phyloP scores from a whole-genome alignment of 2,888 invertebrate genomes.

The Drosophila prolongata region DNA sequence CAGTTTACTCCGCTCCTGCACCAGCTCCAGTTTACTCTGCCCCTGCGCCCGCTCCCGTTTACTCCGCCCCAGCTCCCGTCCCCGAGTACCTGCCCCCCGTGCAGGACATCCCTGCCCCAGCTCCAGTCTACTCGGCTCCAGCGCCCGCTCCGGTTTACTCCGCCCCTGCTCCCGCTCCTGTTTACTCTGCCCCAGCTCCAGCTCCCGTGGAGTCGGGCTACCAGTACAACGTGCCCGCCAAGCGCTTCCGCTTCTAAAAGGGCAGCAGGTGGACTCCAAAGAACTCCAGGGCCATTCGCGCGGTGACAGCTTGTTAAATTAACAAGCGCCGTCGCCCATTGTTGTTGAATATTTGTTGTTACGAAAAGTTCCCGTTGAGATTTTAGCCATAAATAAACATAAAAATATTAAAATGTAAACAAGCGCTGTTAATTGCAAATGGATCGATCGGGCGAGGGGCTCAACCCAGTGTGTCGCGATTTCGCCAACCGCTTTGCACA shows the following conservation, averaged over 20 bases:
- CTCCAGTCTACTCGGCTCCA: conserved; percentile 48
- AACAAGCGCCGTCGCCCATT: conserved; percentile 54
- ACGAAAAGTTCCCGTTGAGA: conserved; percentile 74
- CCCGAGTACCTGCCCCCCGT: conserved; percentile 43
- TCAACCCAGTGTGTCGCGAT: conserved; percentile 1
- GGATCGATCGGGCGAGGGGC: conserved; percentile 6
- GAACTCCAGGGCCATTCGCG: conserved; percentile 26
- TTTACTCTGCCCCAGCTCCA: conserved; percentile 44
- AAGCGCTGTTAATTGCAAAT: conserved; percentile 29
- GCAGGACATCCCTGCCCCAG: conserved; percentile 37
- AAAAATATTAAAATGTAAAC: conserved; percentile 28
- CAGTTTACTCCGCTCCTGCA: conserved; percentile 41
- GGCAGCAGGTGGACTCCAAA: not conserved
- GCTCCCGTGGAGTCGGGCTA: conserved; percentile 56
- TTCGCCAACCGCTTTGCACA: conserved; percentile 10
- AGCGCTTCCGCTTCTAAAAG: conserved; percentile 72
- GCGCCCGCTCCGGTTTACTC: conserved; percentile 39
- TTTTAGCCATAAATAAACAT: conserved; percentile 67
- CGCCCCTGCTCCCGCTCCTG: conserved; percentile 47
- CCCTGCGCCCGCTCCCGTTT: conserved; percentile 45
- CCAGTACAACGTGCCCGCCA: conserved; percentile 72
- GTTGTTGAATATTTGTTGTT: conserved; percentile 77
- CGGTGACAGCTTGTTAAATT: conserved; percentile 67
- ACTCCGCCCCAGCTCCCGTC: conserved; percentile 50
- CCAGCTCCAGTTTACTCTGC: conserved; percentile 52